Evolutionary conservation across 1,140 invertebrate genomes (phyloP).

Genomic region (Hyles euphorbiae): DNA sequence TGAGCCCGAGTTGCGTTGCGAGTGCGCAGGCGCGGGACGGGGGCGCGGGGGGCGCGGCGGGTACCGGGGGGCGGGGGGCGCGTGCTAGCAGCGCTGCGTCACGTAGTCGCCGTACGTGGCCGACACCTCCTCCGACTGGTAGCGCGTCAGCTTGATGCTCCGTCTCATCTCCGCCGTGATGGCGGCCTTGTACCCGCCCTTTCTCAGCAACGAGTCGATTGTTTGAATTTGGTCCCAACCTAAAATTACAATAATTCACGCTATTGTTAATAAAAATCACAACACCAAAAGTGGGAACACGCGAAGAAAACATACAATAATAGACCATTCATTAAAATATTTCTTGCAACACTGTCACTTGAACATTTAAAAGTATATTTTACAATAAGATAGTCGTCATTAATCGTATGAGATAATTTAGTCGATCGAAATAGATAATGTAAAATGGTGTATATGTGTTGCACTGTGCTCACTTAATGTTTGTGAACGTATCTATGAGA

Average conservation of each 20-base stretch:
- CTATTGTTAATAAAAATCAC: background rate
- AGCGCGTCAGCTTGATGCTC: slow-evolving; percentile 94
- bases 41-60: background rate
- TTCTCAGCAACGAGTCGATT: slow-evolving; percentile 97
- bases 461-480: no score
- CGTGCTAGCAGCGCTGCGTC: slow-evolving; percentile 69
- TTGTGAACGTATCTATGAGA: no score
- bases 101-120: slow-evolving; percentile 70
- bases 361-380: no score
- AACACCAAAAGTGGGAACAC: no score
- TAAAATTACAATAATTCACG: slow-evolving; percentile 61
- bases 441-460: no score
- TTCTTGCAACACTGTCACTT: no score
- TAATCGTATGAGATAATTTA: no score
- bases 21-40: background rate
- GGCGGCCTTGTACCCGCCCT: slow-evolving; percentile 95
- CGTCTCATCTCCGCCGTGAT: slow-evolving; percentile 92
- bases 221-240: slow-evolving; percentile 98
- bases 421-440: no score
- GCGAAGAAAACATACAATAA: no score
- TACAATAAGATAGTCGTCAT: no score
- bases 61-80: slow-evolving; percentile 23
- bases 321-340: no score
- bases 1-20: slow-evolving; percentile 40
- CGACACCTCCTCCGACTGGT: slow-evolving; percentile 82